phyloP scores from a whole-genome alignment of 2,797 vertebrate genomes.

The Aselliscus stoliczkanus region DNA sequence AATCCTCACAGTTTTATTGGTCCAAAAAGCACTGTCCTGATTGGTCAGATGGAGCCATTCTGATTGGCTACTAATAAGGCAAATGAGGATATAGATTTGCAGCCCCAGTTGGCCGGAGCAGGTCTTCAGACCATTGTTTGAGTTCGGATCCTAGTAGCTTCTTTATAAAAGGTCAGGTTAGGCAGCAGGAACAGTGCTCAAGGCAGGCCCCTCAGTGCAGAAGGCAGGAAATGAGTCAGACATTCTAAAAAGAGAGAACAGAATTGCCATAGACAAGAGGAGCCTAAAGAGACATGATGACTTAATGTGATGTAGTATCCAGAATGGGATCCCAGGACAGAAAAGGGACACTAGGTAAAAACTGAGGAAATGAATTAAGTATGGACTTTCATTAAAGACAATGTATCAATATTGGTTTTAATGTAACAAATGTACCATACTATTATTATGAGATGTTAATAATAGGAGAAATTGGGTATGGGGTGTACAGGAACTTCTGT shows the following conservation, averaged over 20 bases:
- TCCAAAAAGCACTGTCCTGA: not conserved
- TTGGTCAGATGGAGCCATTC: not conserved
- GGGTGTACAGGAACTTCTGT: not conserved
- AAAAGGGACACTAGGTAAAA: not conserved
- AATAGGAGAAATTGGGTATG: not conserved
- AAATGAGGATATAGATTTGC: not conserved
- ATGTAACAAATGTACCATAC: not conserved
- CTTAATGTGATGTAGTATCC: not conserved
- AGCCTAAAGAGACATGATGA: not conserved
- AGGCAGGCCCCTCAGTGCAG: not conserved
- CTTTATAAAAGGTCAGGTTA: not conserved
- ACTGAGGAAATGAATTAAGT: not conserved
- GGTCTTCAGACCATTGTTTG: not conserved
- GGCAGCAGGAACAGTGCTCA: no score
- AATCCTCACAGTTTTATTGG: not conserved
- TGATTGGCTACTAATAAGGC: not conserved
- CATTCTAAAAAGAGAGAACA: not conserved
- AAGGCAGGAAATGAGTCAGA: not conserved
- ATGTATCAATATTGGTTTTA: not conserved
- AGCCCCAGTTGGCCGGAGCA: not conserved
- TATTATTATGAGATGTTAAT: not conserved
- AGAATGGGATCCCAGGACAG: not conserved
- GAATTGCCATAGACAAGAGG: not conserved
- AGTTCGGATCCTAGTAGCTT: not conserved
- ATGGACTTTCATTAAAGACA: not conserved